phyloP scores from a whole-genome alignment of 2,113 vertebrate genomes.

The Equus przewalskii region DNA sequence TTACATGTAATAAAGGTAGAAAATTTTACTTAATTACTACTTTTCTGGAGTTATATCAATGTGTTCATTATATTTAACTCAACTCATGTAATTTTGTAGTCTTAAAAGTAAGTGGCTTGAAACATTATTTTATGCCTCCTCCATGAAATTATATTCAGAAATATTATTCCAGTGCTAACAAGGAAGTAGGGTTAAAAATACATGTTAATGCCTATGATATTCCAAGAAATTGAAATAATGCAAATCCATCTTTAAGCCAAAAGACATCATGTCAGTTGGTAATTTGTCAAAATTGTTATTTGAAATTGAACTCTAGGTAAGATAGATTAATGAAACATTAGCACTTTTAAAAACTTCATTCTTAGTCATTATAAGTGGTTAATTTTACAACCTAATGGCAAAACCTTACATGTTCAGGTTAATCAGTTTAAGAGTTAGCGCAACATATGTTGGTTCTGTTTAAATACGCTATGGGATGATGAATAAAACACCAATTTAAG shows the following conservation, averaged over 20 bases:
- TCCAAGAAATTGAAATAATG: constrained; percentile 64
- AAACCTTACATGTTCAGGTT: constrained; percentile 28
- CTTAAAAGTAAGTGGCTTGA: constrained; percentile 38
- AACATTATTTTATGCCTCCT: constrained; percentile 33
- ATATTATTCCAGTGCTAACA: constrained; percentile 50
- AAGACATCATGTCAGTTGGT: constrained; percentile 39
- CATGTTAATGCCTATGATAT: not conserved
- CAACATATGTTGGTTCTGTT: not conserved
- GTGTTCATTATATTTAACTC: constrained; percentile 37
- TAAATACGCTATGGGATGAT: not conserved
- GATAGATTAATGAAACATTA: not conserved
- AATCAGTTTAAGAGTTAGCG: constrained; percentile 10
- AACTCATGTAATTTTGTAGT: constrained; percentile 50
- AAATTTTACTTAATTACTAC: constrained; percentile 51
- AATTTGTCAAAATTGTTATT: constrained; percentile 67
- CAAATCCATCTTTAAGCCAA: constrained; percentile 50
- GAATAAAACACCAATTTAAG: constrained; percentile 44
- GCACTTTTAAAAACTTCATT: constrained; percentile 3
- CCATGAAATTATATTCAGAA: constrained; percentile 56
- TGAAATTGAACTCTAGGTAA: constrained; percentile 20
- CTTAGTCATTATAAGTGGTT: constrained; percentile 45
- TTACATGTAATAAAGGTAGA: constrained; percentile 23
- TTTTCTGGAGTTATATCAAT: not conserved
- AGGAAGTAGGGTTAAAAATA: constrained; percentile 51
- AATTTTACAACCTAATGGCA: constrained; percentile 63